Percentiles rank a stretch among this genome's conserved stretches.
Evolutionary conservation across 2,113 vertebrate genomes (phyloP).

Genomic region (Galbula dea): DNA sequence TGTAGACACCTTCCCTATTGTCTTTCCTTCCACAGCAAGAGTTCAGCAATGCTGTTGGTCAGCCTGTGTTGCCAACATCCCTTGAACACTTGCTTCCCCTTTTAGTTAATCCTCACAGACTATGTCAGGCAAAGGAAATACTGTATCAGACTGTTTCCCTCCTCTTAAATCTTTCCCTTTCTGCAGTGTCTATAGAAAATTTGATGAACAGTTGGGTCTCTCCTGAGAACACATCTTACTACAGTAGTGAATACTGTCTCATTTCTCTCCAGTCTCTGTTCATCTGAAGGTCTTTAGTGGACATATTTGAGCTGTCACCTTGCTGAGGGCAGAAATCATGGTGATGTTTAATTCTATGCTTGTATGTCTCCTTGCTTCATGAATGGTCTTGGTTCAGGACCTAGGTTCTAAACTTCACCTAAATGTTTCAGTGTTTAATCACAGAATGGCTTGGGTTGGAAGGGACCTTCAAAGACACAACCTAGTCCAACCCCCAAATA

Average conservation of each 20-base stretch:
- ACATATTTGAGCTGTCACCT: neutral
- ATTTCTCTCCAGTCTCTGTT: no score
- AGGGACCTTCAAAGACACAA: neutral
- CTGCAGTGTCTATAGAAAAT: neutral
- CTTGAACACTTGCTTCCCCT: fast-evolving
- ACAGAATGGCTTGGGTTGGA: neutral
- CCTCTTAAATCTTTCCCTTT: neutral
- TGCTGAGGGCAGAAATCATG: neutral
- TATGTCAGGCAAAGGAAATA: neutral
- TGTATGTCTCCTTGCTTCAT: neutral
- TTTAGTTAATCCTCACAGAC: neutral
- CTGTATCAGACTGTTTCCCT: neutral
- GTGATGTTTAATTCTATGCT: neutral
- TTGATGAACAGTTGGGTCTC: neutral
- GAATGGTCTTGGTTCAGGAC: neutral
- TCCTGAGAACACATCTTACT: neutral
- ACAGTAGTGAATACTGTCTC: neutral
- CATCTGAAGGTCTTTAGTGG: neutral
- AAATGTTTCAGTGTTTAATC: neutral
- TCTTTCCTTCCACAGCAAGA: neutral
- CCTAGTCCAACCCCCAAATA: neutral
- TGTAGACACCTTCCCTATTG: neutral
- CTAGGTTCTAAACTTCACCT: neutral
- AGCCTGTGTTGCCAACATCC: neutral
- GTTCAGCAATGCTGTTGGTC: neutral